Evolutionary conservation across 2,888 invertebrate genomes (phyloP).

Genomic region (Zootermopsis nevadensis): DNA sequence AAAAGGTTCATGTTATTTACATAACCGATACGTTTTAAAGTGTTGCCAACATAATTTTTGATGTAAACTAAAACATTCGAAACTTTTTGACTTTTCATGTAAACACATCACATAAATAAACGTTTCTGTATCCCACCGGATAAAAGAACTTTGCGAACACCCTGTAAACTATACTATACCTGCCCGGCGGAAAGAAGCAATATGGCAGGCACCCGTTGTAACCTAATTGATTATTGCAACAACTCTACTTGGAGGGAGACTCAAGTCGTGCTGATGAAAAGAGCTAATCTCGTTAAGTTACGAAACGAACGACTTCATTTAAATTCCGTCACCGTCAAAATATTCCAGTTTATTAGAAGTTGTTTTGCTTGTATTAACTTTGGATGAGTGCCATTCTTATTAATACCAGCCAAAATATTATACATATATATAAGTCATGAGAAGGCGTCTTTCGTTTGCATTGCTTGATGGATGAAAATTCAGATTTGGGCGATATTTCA

Average conservation of each 20-base stretch:
- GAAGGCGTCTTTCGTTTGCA: conserved; percentile 22
- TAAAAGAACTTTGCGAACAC: too few species aligned
- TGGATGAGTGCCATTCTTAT: conserved; percentile 26
- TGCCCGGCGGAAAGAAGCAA: neutral
- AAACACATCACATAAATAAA: too few species aligned
- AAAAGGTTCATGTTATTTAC: too few species aligned
- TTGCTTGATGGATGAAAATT: conserved; percentile 37
- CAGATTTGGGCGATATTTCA: neutral
- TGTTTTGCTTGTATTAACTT: conserved; percentile 39
- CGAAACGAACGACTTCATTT: conserved; percentile 41
- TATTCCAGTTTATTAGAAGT: conserved; percentile 41
- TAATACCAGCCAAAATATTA: conserved; percentile 36
- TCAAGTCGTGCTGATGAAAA: conserved; percentile 29
- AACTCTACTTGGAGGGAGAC: conserved; percentile 14
- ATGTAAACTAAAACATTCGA: too few species aligned
- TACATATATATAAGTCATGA: neutral
- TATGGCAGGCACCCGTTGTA: neutral
- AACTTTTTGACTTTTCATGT: too few species aligned
- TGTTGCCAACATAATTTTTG: too few species aligned
- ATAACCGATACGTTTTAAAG: too few species aligned
- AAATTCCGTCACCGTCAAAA: conserved; percentile 40
- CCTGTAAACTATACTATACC: too few species aligned
- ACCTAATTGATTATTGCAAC: conserved; percentile 31
- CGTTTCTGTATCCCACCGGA: too few species aligned
- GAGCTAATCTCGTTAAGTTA: conserved; percentile 37